Base-by-base conservation (phyloP, 1,140 invertebrate genomes). In the Drosophila nigrodunni region DNA sequence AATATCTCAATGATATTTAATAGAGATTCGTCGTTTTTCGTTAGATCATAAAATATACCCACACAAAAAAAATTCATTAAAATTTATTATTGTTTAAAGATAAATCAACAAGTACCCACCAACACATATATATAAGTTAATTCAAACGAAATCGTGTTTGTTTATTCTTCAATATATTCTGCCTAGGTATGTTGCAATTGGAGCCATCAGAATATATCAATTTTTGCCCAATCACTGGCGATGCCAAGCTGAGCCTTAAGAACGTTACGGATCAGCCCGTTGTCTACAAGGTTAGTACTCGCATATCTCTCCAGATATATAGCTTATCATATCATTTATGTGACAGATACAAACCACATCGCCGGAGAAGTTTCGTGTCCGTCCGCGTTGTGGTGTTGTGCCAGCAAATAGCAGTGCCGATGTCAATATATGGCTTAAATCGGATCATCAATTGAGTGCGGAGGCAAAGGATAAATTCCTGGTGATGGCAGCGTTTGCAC, bases 301-400 rank as follows among this genome's bases (percentile, higher is more conserved):
- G 10, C 7, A n/a, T 55, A 34, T 2, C 6, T 44, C 18, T 2
- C 21, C 8, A 37, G 18, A n/a, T 54, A 8, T 8, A 41, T 18
- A 2, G 7, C 0, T 2, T 1, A 8, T 18, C 21, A n/a, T 9
- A 30, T 58, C 39, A 30, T 11, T 30, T n/a, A 35, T 37, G 7
- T 55, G 57, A 1, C 41, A 92, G 91, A 92, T 92, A 18, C 91
- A 92, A 79, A 92, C 91, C 15, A 92, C 91, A 72, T 91, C 91
- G 13, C 98, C 97, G 0, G 97, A 98, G 76, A 98, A 98, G 92
- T 98, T 98, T 92, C 93, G 97, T 47, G 98, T 98, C 1, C 94
- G 96, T 61, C 97, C 97, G 9, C 97, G 96, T 74, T 95, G 95
- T 13, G 98, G 97, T 7, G 92, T 95, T 39, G 90, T 98, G 39